Conservation (phyloP, 1,140 invertebrate genomes). For the Drosophila santomea region DNA sequence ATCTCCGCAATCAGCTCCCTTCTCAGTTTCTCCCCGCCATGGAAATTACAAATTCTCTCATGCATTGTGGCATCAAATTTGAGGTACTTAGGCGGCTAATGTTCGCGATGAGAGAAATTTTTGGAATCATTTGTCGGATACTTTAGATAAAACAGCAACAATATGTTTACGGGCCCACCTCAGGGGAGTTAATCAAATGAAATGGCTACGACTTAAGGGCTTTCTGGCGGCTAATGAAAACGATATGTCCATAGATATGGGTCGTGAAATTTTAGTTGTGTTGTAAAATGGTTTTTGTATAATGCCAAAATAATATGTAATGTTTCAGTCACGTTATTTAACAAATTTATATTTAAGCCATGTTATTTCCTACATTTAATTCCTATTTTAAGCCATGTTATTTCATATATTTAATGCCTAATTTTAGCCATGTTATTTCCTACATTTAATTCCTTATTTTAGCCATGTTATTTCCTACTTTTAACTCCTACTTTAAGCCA, state of each 20-base stretch:
- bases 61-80: constrained; percentile 43
- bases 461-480: too few species aligned
- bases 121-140: constrained; percentile 47
- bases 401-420: too few species aligned
- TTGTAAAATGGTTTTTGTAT: not conserved
- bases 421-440: too few species aligned
- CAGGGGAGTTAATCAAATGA: constrained; percentile 35
- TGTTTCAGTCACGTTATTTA: not conserved
- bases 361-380: too few species aligned
- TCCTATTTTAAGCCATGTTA: too few species aligned
- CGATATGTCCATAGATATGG: constrained; percentile 4
- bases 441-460: too few species aligned
- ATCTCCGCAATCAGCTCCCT: not conserved
- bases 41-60: constrained; percentile 47
- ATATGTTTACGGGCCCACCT: constrained; percentile 15
- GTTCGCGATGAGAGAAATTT: constrained; percentile 45
- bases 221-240: not conserved
- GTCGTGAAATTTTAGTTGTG: constrained; percentile 9
- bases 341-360: too few species aligned
- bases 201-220: constrained; percentile 10
- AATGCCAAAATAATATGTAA: not conserved
- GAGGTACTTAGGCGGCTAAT: constrained; percentile 48
- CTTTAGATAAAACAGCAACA: constrained; percentile 39
- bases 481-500: too few species aligned
- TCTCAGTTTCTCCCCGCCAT: not conserved